phyloP scores from a whole-genome alignment of 2,113 vertebrate species.

The Crotalus horridus region DNA sequence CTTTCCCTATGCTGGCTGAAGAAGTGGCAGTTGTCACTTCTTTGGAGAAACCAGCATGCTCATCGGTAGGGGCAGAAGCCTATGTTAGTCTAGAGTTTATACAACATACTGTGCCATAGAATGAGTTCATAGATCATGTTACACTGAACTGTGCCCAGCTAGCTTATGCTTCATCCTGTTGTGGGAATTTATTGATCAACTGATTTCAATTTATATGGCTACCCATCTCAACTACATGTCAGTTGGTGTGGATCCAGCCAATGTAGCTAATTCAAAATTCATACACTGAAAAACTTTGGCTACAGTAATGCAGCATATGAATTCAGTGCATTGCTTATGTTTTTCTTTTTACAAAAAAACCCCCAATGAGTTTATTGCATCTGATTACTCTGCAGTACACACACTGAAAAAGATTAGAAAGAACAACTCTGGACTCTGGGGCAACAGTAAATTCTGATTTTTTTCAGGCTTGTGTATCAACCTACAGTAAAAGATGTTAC shows the following conservation, averaged over 20 bases:
- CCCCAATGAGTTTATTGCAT: no score
- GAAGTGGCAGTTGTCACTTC: neutral
- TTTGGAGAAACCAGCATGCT: constrained; percentile 31
- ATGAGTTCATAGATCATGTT: no score
- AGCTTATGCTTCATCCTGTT: no score
- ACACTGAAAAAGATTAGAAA: neutral
- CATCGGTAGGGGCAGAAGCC: neutral
- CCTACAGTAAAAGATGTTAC: neutral
- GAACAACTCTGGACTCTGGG: neutral
- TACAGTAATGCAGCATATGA: no score
- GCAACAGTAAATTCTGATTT: neutral
- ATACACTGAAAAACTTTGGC: no score
- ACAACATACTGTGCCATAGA: no score
- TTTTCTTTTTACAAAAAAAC: neutral
- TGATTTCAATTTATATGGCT: no score
- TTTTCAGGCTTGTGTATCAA: neutral
- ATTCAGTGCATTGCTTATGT: neutral
- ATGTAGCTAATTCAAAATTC: no score
- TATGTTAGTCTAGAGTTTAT: neutral
- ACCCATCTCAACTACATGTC: no score
- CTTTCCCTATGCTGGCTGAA: neutral
- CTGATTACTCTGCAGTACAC: neutral
- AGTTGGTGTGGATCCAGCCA: no score
- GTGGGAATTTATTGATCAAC: no score
- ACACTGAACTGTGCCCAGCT: no score